Evolutionary conservation across 2,797 vertebrate species (phyloP).

Genomic region (Dipus sagitta): DNA sequence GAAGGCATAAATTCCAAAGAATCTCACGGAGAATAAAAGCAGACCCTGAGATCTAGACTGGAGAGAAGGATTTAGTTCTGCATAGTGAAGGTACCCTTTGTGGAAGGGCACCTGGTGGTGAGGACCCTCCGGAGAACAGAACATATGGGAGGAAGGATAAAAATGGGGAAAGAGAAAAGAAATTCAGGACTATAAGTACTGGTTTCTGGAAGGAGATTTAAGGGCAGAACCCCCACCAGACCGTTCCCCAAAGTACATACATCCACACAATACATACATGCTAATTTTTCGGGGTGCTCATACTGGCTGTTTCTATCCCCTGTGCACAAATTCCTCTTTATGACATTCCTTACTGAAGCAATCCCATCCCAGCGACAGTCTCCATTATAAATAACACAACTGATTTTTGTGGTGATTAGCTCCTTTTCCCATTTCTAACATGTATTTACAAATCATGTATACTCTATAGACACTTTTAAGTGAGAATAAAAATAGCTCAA

Average conservation of each 20-base stretch:
- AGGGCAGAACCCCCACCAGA: background rate
- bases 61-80: background rate
- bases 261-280: background rate
- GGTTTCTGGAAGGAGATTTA: background rate
- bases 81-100: background rate
- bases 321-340: rapidly evolving
- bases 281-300: background rate
- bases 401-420: background rate
- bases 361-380: background rate
- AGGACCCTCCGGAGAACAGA: background rate
- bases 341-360: background rate
- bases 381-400: background rate
- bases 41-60: background rate
- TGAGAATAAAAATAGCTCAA: background rate
- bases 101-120: background rate
- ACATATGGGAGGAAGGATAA: background rate
- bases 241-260: background rate
- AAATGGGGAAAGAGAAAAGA: background rate
- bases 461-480: background rate
- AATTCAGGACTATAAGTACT: background rate
- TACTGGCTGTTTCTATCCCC: background rate
- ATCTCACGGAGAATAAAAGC: background rate
- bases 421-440: background rate
- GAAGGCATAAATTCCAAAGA: conserved; percentile 7
- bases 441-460: background rate